phyloP scores from a whole-genome alignment of 2,797 vertebrate genomes.

The Bradypus variegatus region DNA sequence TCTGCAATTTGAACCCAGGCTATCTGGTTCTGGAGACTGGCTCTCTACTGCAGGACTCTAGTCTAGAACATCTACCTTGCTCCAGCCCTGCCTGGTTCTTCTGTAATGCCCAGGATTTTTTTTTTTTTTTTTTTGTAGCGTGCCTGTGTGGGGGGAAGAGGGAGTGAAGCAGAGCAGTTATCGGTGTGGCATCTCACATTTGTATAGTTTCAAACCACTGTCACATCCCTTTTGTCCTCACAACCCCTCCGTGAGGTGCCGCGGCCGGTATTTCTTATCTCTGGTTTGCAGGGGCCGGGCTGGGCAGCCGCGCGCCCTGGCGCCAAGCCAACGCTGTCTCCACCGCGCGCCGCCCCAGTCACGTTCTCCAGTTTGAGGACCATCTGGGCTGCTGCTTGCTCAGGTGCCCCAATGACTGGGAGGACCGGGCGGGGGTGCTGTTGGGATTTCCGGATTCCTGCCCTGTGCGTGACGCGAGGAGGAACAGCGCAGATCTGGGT shows the following conservation, averaged over 20 bases:
- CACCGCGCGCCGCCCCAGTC: background rate
- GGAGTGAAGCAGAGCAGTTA: background rate
- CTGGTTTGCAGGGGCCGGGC: background rate
- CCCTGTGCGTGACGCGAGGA: background rate
- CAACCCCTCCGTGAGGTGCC: background rate
- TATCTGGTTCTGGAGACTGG: background rate
- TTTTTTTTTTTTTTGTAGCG: background rate
- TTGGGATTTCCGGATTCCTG: background rate
- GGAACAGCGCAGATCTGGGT: too few relatives aligned
- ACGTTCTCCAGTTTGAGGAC: too few relatives aligned
- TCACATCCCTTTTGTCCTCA: background rate
- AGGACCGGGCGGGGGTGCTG: too few relatives aligned
- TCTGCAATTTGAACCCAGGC: background rate
- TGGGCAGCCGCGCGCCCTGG: too few relatives aligned
- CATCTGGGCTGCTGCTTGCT: background rate
- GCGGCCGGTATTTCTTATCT: background rate
- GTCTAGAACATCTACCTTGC: too few relatives aligned
- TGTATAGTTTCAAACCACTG: background rate
- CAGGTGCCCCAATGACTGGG: too few relatives aligned
- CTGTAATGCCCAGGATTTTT: background rate
- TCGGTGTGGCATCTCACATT: background rate
- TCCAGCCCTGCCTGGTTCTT: background rate
- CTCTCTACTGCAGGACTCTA: background rate
- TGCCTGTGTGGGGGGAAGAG: fast-evolving
- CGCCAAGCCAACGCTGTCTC: background rate